Base-by-base conservation (phyloP, 2,888 invertebrate species). In the Slavum lentiscoides region DNA sequence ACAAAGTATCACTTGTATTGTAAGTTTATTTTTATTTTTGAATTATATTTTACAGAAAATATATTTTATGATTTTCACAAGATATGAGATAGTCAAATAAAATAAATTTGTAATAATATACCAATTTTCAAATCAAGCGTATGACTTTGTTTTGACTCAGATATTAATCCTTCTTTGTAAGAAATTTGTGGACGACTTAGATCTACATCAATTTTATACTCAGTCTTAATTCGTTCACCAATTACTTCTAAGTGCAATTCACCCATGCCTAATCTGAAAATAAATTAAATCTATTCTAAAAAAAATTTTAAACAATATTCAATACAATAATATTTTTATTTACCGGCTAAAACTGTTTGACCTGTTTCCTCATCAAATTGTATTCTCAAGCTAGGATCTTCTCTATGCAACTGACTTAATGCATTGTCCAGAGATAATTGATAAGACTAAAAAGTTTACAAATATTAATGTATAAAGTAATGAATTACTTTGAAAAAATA, bases 171-270 rank as follows among this genome's bases (percentile, higher is more conserved):
- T 88, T 97, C 97, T 81, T 92, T 91, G 86, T 98, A 98, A 1
- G 96, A 94, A 67, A 98, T 96, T 89, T 95, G 96, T 37, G 98
- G 87, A 0, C 94, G 92, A 0, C 98, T 98, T 37, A 98, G 87
- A 83, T 96, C 94, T 0, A 92, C 96, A 19, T 97, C 94, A 77
- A 99, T 91, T 85, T 94, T 94, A 87, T 95, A 98, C 85, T 98
- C 97, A 77, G 91, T 91, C 67, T 90, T 86, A 73, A 99, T 92
- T 30, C 98, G 90, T 84, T 97, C 95, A 85, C 92, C 93, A 61
- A 98, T 93, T 82, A 98, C 92, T 84, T 99, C 98, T 82, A 99
- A 88, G 86, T 99, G 99, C 1, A 99, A 89, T 87, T 99, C 98
- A 1, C 99, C 99, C 98, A 98, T 98, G 19, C 98, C 96, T 90